phyloP scores from a whole-genome alignment of 1,140 invertebrate species.

The Zaprionus lachaisei region DNA sequence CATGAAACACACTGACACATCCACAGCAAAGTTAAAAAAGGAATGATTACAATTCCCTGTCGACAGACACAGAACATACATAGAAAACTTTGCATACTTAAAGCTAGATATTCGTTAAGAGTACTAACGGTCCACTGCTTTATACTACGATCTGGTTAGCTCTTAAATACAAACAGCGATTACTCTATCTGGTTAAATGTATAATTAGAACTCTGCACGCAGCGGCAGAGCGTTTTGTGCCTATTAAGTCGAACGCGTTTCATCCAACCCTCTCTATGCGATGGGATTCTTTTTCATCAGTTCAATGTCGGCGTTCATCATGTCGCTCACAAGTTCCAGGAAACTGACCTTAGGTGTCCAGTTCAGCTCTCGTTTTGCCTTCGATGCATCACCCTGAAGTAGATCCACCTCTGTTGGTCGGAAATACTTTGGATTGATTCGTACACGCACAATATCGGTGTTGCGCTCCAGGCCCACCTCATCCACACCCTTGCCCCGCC shows the following conservation, averaged over 20 bases:
- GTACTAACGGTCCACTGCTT: not conserved
- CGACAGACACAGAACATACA: conserved; percentile 49
- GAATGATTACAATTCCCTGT: conserved; percentile 66
- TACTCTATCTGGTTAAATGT: conserved; percentile 29
- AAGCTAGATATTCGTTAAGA: conserved; percentile 47
- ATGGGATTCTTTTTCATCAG: conserved; percentile 97
- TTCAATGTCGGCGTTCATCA: conserved; percentile 97
- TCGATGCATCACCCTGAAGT: conserved; percentile 95
- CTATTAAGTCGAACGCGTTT: conserved; percentile 29
- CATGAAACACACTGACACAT: conserved; percentile 38
- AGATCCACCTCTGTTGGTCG: conserved; percentile 98
- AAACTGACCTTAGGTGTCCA: conserved; percentile 96
- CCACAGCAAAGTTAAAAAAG: conserved; percentile 49
- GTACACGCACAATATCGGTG: conserved; percentile 92
- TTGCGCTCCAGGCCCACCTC: conserved; percentile 95
- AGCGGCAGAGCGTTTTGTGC: conserved; percentile 63
- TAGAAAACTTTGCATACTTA: conserved; percentile 57
- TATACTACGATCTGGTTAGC: not conserved
- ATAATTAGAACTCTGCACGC: conserved; percentile 37
- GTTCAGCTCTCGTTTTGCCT: conserved; percentile 93
- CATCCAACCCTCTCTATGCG: conserved; percentile 87
- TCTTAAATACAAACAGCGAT: not conserved
- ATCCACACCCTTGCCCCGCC: conserved; percentile 94
- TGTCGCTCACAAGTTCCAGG: conserved; percentile 95
- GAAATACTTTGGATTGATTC: conserved; percentile 97